Percentiles rank a stretch among this genome's conserved stretches.
These are phyloP conservation scores for Anas bahamensis DNA, from an alignment of 2,797 vertebrate genomes.

Conservation along the genomic window DNA sequence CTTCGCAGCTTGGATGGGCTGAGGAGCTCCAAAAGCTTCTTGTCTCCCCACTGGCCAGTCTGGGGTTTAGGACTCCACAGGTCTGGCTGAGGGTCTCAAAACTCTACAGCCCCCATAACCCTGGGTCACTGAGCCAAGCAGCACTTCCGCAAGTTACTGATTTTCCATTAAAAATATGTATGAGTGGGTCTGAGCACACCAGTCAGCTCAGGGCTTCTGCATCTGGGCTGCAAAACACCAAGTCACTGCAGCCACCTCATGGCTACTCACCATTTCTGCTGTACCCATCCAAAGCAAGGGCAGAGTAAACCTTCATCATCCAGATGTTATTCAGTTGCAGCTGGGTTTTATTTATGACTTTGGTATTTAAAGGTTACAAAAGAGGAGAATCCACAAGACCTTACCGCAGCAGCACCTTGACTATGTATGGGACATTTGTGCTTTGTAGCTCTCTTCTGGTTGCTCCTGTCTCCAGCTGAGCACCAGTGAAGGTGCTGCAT, in stretches of 20 bases:
- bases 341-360: background rate
- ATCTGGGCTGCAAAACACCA: background rate
- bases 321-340: background rate
- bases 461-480: background rate
- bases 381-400: too few relatives aligned
- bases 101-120: background rate
- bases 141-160: background rate
- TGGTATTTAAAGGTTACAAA: background rate
- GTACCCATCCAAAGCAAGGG: background rate
- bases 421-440: background rate
- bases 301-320: background rate
- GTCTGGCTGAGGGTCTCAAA: background rate
- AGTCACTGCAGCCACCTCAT: accelerated
- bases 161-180: background rate
- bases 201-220: background rate
- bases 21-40: constrained; percentile 20
- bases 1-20: background rate
- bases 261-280: background rate
- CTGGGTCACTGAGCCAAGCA: background rate
- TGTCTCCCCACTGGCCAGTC: background rate
- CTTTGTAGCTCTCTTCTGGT: background rate
- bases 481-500: background rate
- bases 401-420: background rate
- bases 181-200: background rate
- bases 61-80: background rate